Base-by-base conservation (phyloP, 2,113 vertebrate genomes). In the Thamnaconus septentrionalis region DNA sequence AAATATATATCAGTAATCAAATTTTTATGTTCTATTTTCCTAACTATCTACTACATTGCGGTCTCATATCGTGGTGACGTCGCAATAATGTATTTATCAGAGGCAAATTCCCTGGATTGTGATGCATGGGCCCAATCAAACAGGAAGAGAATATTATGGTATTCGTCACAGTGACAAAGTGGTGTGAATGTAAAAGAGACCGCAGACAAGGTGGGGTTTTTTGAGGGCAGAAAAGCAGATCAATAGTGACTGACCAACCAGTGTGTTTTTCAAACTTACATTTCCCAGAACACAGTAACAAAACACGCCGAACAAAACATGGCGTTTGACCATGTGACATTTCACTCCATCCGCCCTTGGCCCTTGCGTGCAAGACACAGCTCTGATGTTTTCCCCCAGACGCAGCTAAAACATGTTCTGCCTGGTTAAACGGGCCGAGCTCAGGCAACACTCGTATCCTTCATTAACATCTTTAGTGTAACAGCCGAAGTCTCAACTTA, bases 251-350 rank as follows among this genome's bases (percentile, higher is more conserved):
- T 45, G 44, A 45, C 44, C 44, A 45, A 31, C 18, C 18, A 31
- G 18, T 12, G 0, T 40, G 9, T 61, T 5, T 59, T 50, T 52
- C 49, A 5, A n/a, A n/a, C 43, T 3, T 40, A 6, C 10, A 59
- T 3, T 4, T 49, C 63, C 61, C 51, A 48, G 55, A 47, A 6
- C 7, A 45, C 44, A 6, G 7, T 45, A 45, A 45, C 7, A 52
- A 69, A 71, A 54, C 41, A 6, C 47, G 3, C 10, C 40, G 3
- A 31, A 31, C 44, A 58, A 50, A 77, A 57, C 66, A 65, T 61
- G 65, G 39, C 7, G 9, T 44, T 46, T 3, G n/a, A 8, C 6
- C 11, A 5, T 31, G 18, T 31, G 18, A 31, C 18, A 31, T 31
- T 31, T 31, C 18, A 31, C 18, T 10, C n/a, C 4, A 5, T 6